Percentiles rank a stretch among this genome's conserved stretches.
These are phyloP conservation scores for Sebastes minor DNA, from an alignment of 2,797 vertebrate genomes.

Conservation along the genomic window DNA sequence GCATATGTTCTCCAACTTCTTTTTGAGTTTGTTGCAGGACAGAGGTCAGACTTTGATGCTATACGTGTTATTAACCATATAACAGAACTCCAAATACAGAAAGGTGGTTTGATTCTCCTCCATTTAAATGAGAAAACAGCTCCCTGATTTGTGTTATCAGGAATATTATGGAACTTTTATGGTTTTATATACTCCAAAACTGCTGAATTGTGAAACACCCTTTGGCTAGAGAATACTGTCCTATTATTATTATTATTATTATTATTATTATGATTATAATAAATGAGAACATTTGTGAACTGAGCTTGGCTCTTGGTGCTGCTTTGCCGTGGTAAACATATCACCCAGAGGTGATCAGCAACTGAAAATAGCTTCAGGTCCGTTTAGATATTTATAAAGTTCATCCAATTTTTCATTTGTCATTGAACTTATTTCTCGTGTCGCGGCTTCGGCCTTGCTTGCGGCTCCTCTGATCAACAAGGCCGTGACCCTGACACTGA, in stretches of 20 bases:
- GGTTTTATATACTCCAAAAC: neutral
- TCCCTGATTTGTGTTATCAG: neutral
- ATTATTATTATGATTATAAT: neutral
- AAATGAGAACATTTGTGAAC: slow-evolving; percentile 1
- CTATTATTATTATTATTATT: neutral
- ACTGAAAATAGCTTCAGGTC: neutral
- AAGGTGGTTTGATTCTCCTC: neutral
- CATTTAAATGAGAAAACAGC: neutral
- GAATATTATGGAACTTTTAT: neutral
- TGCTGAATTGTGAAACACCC: neutral
- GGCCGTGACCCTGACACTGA: too few species aligned
- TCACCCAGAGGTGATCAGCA: neutral
- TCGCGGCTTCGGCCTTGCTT: neutral
- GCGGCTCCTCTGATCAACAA: too few species aligned
- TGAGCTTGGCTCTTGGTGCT: neutral
- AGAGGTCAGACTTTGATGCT: neutral
- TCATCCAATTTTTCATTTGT: neutral
- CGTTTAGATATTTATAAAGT: neutral
- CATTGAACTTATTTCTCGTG: neutral
- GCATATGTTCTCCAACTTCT: neutral
- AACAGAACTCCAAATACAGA: neutral
- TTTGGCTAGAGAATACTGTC: neutral
- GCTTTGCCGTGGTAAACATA: neutral
- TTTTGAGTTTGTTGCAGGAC: neutral
- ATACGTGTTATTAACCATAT: neutral